Conservation (phyloP, 2,113 vertebrate species). For the Xiphorhynchus elegans region DNA sequence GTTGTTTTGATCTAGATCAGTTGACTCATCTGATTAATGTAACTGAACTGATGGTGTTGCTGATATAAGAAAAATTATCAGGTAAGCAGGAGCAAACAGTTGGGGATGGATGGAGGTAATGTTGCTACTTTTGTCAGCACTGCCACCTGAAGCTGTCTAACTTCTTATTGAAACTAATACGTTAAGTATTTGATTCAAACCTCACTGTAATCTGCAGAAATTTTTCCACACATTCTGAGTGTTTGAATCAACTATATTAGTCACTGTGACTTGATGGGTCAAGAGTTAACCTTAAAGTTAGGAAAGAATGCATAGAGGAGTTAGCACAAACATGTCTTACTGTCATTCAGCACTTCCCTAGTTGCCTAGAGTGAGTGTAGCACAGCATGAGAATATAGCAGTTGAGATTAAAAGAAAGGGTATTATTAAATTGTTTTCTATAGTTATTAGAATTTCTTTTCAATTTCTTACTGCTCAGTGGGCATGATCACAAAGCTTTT, state of each 20-base stretch:
- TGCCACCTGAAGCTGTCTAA: neutral
- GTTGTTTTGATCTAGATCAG: neutral
- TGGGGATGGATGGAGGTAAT: neutral
- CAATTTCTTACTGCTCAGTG: neutral
- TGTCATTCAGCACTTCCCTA: neutral
- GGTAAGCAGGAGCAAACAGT: neutral
- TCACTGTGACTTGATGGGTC: neutral
- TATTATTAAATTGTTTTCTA: neutral
- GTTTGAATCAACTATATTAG: neutral
- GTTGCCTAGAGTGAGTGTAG: neutral
- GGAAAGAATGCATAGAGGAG: neutral
- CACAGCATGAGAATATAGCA: neutral
- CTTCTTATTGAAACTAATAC: neutral
- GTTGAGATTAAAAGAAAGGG: neutral
- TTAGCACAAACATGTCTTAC: neutral
- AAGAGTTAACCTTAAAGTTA: neutral
- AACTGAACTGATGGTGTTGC: neutral
- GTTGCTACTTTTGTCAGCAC: neutral
- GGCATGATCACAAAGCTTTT: neutral
- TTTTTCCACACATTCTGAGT: neutral
- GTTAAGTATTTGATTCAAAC: neutral
- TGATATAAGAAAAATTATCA: neutral
- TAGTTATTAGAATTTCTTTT: neutral
- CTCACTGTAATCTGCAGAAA: neutral
- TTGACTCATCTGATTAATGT: neutral